phyloP scores from a whole-genome alignment of 2,797 vertebrate genomes.

The Hylomyscus alleni region DNA sequence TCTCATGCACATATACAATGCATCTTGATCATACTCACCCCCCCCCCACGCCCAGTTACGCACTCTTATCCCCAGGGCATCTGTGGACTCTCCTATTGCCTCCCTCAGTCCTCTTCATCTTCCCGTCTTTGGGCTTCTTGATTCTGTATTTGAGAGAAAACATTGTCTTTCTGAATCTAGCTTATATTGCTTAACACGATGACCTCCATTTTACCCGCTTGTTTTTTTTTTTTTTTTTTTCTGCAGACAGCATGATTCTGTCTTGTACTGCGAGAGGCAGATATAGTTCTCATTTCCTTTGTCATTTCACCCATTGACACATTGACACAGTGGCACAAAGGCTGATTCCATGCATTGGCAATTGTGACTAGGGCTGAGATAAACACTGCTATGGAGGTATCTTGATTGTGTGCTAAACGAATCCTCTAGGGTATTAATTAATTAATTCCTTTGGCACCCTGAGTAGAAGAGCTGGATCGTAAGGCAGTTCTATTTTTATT shows the following conservation, averaged over 20 bases:
- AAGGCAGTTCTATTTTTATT: neutral
- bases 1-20: neutral
- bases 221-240: neutral
- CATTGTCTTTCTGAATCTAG: neutral
- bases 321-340: neutral
- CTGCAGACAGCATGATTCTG: neutral
- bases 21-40: neutral
- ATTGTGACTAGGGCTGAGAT: neutral
- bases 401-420: neutral
- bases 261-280: neutral
- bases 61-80: neutral
- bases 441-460: constrained; percentile 31
- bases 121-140: neutral
- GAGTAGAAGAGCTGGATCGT: neutral
- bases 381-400: neutral
- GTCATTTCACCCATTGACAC: neutral
- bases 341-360: neutral
- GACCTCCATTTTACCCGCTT: neutral
- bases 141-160: neutral
- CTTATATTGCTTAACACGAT: neutral
- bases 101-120: neutral
- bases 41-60: neutral
- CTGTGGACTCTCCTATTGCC: neutral
- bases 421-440: neutral
- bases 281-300: neutral